Conservation (phyloP, 2,113 vertebrate species). For the Naja naja region DNA sequence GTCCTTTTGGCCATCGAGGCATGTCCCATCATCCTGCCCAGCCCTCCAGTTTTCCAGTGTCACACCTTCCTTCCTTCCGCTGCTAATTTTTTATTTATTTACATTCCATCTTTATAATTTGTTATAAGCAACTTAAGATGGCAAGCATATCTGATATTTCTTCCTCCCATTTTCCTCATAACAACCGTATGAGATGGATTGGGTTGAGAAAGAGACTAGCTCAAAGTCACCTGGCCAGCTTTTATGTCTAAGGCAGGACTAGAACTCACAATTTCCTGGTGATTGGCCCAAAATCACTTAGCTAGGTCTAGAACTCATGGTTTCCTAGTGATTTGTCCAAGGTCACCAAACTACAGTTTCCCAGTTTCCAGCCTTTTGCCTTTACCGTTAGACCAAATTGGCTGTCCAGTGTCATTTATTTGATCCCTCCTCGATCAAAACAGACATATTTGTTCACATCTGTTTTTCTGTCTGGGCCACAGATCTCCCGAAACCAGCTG, state of each 20-base stretch:
- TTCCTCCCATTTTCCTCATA: no score
- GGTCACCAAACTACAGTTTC: neutral
- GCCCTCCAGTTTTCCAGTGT: neutral
- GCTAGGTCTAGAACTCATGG: no score
- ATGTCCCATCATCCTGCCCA: neutral
- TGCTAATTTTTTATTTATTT: neutral
- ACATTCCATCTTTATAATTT: no score
- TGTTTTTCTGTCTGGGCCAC: neutral
- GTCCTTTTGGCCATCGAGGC: neutral
- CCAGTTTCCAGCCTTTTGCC: neutral
- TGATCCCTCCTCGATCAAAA: neutral
- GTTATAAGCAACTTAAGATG: no score
- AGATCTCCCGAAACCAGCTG: neutral
- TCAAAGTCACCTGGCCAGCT: no score
- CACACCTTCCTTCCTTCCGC: neutral
- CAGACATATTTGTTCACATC: neutral
- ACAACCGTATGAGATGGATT: no score
- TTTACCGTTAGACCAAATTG: neutral
- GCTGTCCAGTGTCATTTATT: neutral
- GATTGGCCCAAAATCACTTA: no score
- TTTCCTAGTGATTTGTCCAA: neutral
- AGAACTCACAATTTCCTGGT: no score
- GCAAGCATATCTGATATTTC: no score
- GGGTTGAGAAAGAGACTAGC: no score
- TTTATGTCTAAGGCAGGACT: no score